These are phyloP conservation scores for Alexandromys fortis DNA, from an alignment of 2,113 vertebrate genomes.

Conservation along the genomic window DNA sequence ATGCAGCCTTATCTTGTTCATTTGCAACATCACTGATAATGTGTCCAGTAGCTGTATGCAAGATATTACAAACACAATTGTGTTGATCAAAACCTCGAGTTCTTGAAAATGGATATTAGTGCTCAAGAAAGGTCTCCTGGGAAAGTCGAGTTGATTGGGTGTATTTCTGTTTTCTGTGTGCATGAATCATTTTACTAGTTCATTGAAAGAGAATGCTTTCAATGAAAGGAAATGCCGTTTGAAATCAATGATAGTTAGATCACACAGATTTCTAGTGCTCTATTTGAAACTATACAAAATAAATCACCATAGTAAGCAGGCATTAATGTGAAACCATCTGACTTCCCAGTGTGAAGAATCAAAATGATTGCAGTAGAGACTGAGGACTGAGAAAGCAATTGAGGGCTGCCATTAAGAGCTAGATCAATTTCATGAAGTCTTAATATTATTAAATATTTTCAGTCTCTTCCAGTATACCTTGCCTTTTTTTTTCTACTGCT, in stretches of 20 bases:
- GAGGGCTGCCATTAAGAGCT: constrained; percentile 30
- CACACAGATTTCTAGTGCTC: constrained; percentile 33
- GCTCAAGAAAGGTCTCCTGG: neutral
- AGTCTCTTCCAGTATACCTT: constrained; percentile 52
- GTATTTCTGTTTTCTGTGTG: neutral
- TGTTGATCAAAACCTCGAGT: neutral
- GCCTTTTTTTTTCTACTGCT: constrained; percentile 1
- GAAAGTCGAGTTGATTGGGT: neutral
- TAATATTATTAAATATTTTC: constrained; percentile 71
- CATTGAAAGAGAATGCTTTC: neutral
- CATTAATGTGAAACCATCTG: constrained; percentile 27
- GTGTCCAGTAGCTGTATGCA: neutral
- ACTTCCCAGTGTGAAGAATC: neutral
- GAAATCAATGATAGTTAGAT: constrained; percentile 37
- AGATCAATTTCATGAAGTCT: constrained; percentile 60
- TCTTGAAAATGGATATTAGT: neutral
- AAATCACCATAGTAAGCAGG: constrained; percentile 42
- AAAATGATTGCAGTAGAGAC: constrained; percentile 4
- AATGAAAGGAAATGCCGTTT: neutral
- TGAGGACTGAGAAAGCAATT: constrained; percentile 26
- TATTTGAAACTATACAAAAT: neutral
- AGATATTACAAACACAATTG: neutral
- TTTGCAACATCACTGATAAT: neutral
- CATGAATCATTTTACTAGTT: neutral
- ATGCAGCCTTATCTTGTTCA: neutral